Percentiles rank a stretch among this genome's conserved stretches.
Evolutionary conservation across 2,888 invertebrate genomes (phyloP).

Genomic region (Cataglyphis albicans): DNA sequence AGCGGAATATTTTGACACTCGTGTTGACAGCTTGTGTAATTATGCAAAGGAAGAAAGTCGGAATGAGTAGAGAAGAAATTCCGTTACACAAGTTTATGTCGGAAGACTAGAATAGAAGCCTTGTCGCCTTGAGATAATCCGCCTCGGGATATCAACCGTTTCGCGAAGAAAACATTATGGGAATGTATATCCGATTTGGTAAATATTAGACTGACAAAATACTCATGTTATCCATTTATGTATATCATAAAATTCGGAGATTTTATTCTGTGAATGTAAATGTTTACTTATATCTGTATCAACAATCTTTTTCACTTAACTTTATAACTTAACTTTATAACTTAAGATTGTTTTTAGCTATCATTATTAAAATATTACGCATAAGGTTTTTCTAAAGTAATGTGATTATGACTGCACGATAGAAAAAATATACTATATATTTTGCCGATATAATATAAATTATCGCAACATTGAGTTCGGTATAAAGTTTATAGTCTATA

Average conservation of each 20-base stretch:
- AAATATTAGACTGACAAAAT: conserved; percentile 28
- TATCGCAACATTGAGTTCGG: background rate
- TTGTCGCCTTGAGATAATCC: conserved; percentile 8
- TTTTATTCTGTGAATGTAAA: background rate
- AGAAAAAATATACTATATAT: background rate
- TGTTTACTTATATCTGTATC: background rate
- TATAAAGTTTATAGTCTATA: background rate
- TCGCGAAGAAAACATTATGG: conserved; percentile 40
- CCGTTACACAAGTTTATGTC: conserved; percentile 10
- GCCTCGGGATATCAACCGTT: conserved; percentile 36
- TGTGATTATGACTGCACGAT: background rate
- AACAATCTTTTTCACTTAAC: background rate
- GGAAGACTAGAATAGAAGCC: conserved; percentile 59
- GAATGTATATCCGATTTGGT: conserved; percentile 13
- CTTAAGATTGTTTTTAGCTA: background rate
- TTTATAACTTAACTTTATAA: background rate
- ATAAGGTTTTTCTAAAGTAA: background rate
- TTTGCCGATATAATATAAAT: background rate
- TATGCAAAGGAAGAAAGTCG: conserved; percentile 55
- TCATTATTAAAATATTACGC: background rate
- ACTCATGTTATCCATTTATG: background rate
- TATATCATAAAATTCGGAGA: background rate
- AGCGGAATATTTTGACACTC: conserved; percentile 77
- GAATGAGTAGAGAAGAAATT: conserved; percentile 20
- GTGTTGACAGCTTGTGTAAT: conserved; percentile 23